phyloP scores from a whole-genome alignment of 37 sponge, comb jelly and placozoan genomes.

The Dysidea cf. avara region DNA sequence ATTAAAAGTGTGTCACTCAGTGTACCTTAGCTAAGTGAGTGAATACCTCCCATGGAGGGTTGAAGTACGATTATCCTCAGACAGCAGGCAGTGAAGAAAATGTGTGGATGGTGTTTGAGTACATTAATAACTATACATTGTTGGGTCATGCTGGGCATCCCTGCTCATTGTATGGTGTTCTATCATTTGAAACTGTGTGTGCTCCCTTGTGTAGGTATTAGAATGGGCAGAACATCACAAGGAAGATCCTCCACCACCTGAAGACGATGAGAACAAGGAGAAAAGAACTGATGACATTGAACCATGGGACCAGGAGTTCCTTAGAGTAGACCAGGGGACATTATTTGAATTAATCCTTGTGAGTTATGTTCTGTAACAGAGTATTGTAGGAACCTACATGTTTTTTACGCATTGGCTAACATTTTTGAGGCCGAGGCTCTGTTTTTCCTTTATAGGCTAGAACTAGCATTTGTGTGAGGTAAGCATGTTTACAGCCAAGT shows the following conservation, averaged over 20 bases:
- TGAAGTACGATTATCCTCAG: too few relatives aligned
- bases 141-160: too few relatives aligned
- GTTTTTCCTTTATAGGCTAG: not conserved
- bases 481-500: too few relatives aligned
- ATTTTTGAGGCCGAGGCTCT: not conserved
- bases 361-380: not conserved
- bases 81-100: too few relatives aligned
- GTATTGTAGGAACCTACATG: not conserved
- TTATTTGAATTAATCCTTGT: constrained; percentile 97
- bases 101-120: too few relatives aligned
- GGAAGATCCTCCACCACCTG: constrained; percentile 90
- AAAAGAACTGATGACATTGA: constrained; percentile 99
- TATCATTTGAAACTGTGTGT: too few relatives aligned
- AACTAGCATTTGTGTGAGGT: too few relatives aligned
- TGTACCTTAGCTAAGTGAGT: too few relatives aligned
- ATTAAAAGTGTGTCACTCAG: too few relatives aligned
- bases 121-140: too few relatives aligned
- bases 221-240: constrained; percentile 87
- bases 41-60: too few relatives aligned
- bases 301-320: constrained; percentile 98
- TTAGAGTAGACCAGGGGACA: constrained; percentile 99
- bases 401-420: not conserved
- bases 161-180: too few relatives aligned
- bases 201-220: constrained; percentile 75
- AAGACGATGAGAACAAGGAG: constrained; percentile 98